Evolutionary conservation across 1,140 invertebrate genomes (phyloP).

Genomic region (Plutomurus gul): DNA sequence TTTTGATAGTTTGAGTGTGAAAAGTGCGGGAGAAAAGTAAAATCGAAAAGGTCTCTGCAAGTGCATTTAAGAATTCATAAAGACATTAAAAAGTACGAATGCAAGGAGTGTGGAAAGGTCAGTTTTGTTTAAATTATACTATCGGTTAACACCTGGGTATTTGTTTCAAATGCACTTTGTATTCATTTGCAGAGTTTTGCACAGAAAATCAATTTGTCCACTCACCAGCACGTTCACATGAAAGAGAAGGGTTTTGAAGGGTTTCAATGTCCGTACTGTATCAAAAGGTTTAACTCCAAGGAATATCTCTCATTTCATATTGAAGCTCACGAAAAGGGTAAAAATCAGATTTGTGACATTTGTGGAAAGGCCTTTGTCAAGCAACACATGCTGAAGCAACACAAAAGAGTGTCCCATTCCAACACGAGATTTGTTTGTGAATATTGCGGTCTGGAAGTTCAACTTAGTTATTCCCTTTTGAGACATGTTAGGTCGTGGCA

Average conservation of each 20-base stretch:
- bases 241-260: conserved; percentile 53
- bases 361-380: conserved; percentile 61
- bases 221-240: conserved; percentile 34
- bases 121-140: too few species aligned
- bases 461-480: conserved; percentile 58
- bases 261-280: conserved; percentile 56
- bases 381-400: conserved; percentile 59
- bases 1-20: conserved; percentile 42
- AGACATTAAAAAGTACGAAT: conserved; percentile 58
- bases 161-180: background rate
- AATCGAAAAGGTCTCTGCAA: conserved; percentile 61
- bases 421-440: conserved; percentile 60
- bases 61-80: conserved; percentile 56
- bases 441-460: conserved; percentile 57
- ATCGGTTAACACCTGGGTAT: conserved; percentile 24
- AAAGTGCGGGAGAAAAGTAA: conserved; percentile 36
- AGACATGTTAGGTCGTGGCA: conserved; percentile 61
- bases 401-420: conserved; percentile 59
- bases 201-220: conserved; percentile 43
- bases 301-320: conserved; percentile 60
- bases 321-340: conserved; percentile 56
- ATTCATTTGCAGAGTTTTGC: conserved; percentile 35
- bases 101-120: conserved; percentile 60
- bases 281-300: conserved; percentile 58
- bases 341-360: conserved; percentile 52